Evolutionary conservation across 2,797 vertebrate species (phyloP).

Genomic region (Tragelaphus oryx): DNA sequence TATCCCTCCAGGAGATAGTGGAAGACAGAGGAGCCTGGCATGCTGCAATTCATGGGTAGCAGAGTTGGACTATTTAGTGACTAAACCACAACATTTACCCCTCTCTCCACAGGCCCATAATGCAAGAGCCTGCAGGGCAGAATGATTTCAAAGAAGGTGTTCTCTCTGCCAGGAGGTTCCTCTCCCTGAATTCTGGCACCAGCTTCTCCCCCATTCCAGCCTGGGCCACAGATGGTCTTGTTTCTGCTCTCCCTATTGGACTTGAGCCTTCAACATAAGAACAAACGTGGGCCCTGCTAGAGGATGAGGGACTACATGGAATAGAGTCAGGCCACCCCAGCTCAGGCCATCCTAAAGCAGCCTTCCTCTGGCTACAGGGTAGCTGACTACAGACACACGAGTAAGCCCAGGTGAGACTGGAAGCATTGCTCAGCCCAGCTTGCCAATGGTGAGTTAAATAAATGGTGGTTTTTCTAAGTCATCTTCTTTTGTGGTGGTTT

Average conservation of each 20-base stretch:
- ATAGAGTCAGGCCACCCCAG: background rate
- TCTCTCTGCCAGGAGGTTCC: background rate
- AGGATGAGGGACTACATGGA: background rate
- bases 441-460: constrained; percentile 19
- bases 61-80: background rate
- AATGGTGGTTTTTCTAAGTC: constrained; percentile 7
- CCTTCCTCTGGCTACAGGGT: background rate
- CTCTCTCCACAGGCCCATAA: background rate
- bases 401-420: background rate
- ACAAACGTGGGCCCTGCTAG: background rate
- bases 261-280: background rate
- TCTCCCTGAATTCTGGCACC: background rate
- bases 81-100: background rate
- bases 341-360: background rate
- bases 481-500: constrained; percentile 20
- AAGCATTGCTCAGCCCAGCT: background rate
- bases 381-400: background rate
- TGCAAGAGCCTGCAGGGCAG: background rate
- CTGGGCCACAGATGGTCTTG: background rate
- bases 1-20: background rate
- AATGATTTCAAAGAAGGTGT: background rate
- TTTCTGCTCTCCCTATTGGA: background rate
- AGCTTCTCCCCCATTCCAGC: background rate
- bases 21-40: background rate
- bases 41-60: background rate